Evolutionary conservation across 1,140 invertebrate genomes (phyloP).

Genomic region (Lordiphosa clarofinis): DNA sequence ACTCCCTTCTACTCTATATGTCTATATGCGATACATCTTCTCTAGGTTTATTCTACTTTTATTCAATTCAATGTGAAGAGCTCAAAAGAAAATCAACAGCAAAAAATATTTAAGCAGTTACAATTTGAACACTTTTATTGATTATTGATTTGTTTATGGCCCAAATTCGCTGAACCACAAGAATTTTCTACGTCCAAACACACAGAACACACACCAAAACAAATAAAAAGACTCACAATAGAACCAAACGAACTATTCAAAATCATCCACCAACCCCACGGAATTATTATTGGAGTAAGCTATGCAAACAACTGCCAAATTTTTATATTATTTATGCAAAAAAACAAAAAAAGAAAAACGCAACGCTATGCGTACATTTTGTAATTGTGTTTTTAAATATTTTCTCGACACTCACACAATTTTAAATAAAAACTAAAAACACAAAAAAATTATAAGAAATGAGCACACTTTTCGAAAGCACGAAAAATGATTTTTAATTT

Average conservation of each 20-base stretch:
- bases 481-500: slow-evolving; percentile 47
- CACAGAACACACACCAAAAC: too few relatives aligned
- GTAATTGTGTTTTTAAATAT: slow-evolving; percentile 60
- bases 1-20: slow-evolving; percentile 22
- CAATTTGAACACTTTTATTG: slow-evolving; percentile 20
- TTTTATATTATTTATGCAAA: slow-evolving; percentile 43
- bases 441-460: slow-evolving; percentile 58
- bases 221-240: too few relatives aligned
- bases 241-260: too few relatives aligned
- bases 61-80: slow-evolving; percentile 52
- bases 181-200: slow-evolving; percentile 55
- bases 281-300: slow-evolving; percentile 7
- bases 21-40: slow-evolving; percentile 44
- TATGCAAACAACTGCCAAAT: slow-evolving; percentile 18
- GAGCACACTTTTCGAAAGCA: slow-evolving; percentile 66
- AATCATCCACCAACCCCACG: slow-evolving; percentile 33
- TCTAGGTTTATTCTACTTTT: slow-evolving; percentile 52
- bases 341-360: slow-evolving; percentile 16
- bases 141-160: slow-evolving; percentile 2
- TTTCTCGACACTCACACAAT: slow-evolving; percentile 44
- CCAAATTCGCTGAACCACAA: slow-evolving; percentile 33
- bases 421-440: slow-evolving; percentile 64
- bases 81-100: slow-evolving; percentile 39
- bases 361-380: slow-evolving; percentile 18
- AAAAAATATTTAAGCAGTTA: slow-evolving; percentile 30